Evolutionary conservation across 2,888 invertebrate genomes (phyloP).

Genomic region (Ctena decussata): DNA sequence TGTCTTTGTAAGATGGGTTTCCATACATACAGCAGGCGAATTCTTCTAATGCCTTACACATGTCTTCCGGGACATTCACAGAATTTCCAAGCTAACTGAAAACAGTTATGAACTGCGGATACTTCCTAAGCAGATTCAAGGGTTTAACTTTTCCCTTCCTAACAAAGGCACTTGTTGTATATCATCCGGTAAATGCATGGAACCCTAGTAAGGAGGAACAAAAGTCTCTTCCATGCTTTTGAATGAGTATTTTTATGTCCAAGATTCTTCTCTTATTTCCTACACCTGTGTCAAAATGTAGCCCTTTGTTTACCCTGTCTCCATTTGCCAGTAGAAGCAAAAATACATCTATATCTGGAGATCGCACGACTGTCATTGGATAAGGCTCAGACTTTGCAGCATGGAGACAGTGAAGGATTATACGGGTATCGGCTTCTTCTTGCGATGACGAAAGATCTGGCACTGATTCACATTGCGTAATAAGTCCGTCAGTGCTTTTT

Average conservation of each 20-base stretch:
- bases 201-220: slow-evolving; percentile 19
- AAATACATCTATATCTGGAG: not conserved
- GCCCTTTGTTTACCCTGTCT: not conserved
- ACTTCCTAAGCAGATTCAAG: slow-evolving; percentile 12
- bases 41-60: not conserved
- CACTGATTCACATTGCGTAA: not conserved
- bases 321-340: not conserved
- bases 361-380: not conserved
- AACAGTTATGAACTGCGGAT: not conserved
- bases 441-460: slow-evolving; percentile 2
- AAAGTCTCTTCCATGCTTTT: slow-evolving; percentile 25
- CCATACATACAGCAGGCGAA: slow-evolving; percentile 14
- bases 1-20: not conserved
- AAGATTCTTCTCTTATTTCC: slow-evolving; percentile 44
- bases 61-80: not conserved
- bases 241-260: slow-evolving; percentile 12
- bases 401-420: slow-evolving; percentile 25
- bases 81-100: not conserved
- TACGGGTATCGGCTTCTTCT: slow-evolving; percentile 49
- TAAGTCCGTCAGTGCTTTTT: not conserved
- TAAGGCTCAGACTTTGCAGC: not conserved
- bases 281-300: slow-evolving; percentile 49
- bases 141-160: slow-evolving; percentile 30
- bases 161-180: slow-evolving; percentile 55
- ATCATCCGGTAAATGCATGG: slow-evolving; percentile 48